Evolutionary conservation across 2,888 invertebrate species (phyloP).

Genomic region (Phortica magna): DNA sequence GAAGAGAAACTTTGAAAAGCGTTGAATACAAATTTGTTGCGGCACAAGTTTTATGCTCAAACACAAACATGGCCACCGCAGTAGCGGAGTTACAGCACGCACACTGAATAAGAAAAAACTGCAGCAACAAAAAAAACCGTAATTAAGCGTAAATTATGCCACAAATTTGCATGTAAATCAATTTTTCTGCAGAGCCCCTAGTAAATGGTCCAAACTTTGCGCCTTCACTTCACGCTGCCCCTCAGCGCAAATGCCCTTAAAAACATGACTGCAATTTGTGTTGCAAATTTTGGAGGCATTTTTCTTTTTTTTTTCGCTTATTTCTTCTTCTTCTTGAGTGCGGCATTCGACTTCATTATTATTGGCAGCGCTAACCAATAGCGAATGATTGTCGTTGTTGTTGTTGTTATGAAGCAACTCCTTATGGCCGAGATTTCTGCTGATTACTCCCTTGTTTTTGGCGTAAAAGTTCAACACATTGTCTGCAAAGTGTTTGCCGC

Average conservation of each 20-base stretch:
- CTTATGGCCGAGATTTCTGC: neutral
- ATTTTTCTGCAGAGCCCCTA: constrained; percentile 29
- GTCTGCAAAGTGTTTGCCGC: constrained; percentile 69
- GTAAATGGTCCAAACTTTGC: neutral
- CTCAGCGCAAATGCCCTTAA: constrained; percentile 3
- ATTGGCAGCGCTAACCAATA: constrained; percentile 25
- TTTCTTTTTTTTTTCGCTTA: neutral
- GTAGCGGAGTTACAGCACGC: neutral
- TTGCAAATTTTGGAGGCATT: constrained; percentile 7
- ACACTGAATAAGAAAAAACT: neutral
- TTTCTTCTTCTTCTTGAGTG: neutral
- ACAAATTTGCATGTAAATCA: constrained; percentile 56
- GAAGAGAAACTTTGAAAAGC: neutral
- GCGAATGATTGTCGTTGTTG: neutral
- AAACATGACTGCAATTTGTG: constrained; percentile 36
- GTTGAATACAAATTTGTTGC: neutral
- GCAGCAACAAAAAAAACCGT: constrained; percentile 45
- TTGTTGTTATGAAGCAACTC: neutral
- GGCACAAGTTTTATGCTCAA: neutral
- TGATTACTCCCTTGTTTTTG: constrained; percentile 39
- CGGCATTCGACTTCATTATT: constrained; percentile 41
- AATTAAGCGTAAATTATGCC: constrained; percentile 60
- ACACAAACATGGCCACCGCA: neutral
- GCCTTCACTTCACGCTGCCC: neutral
- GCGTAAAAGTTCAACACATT: constrained; percentile 56